Percentiles rank a stretch among this genome's conserved stretches.
Evolutionary conservation across 2,888 invertebrate species (phyloP).

Genomic region (Harpalus rufipes): DNA sequence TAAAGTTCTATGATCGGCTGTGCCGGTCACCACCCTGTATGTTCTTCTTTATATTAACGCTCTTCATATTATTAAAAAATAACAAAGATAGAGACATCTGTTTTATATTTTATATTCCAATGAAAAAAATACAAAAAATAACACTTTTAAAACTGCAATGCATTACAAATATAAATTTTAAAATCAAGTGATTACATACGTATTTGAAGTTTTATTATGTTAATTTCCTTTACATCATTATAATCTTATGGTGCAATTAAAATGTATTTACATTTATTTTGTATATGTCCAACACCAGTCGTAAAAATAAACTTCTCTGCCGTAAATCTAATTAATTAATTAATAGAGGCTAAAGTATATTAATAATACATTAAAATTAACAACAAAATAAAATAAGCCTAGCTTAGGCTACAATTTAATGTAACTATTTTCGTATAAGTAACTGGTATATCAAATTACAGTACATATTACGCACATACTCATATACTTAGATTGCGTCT

Average conservation of each 20-base stretch:
- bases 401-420: slow-evolving; percentile 18
- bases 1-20: no score
- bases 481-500: slow-evolving; percentile 28
- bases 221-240: slow-evolving; percentile 23
- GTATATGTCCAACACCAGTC: slow-evolving; percentile 27
- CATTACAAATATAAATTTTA: slow-evolving; percentile 13
- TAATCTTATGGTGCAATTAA: slow-evolving; percentile 27
- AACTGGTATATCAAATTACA: slow-evolving; percentile 52
- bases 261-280: slow-evolving; percentile 41
- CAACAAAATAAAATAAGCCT: slow-evolving; percentile 41
- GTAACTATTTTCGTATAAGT: slow-evolving; percentile 42
- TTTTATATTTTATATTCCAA: slow-evolving; percentile 36
- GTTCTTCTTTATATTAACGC: background rate
- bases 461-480: slow-evolving; percentile 41
- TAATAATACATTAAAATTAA: slow-evolving; percentile 53
- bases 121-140: slow-evolving; percentile 46
- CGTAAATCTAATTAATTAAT: slow-evolving; percentile 31
- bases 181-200: background rate
- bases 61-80: background rate
- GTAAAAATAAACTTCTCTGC: slow-evolving; percentile 31
- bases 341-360: slow-evolving; percentile 27
- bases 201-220: slow-evolving; percentile 19
- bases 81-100: background rate
- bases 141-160: slow-evolving; percentile 20
- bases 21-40: no score